Conservation (phyloP, 2,888 invertebrate genomes). For the Clivina fossor region DNA sequence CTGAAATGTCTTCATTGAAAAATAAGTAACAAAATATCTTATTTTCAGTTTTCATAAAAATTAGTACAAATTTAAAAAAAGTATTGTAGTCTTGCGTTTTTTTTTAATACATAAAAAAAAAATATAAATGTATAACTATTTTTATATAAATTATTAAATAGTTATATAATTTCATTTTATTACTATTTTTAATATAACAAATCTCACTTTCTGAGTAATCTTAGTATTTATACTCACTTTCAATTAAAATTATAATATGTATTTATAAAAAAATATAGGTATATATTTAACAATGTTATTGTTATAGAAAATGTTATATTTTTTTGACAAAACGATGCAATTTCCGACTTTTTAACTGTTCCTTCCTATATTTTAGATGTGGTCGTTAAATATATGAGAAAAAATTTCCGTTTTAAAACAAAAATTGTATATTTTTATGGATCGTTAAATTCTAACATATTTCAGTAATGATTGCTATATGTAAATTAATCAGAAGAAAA, state of each 20-base stretch:
- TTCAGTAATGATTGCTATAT: constrained; percentile 19
- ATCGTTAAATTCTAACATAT: constrained; percentile 26
- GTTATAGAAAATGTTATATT: not conserved
- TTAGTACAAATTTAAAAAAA: too few species aligned
- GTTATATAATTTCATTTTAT: not conserved
- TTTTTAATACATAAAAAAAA: too few species aligned
- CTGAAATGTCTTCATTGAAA: too few species aligned
- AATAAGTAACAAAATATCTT: too few species aligned
- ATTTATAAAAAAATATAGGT: not conserved
- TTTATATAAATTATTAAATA: constrained; percentile 6
- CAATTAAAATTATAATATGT: too few species aligned
- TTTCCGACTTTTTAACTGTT: constrained; percentile 15
- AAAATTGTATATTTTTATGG: constrained; percentile 33
- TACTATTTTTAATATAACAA: not conserved
- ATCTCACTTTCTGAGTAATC: too few species aligned
- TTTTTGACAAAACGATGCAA: constrained; percentile 12
- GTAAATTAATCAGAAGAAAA: constrained; percentile 14
- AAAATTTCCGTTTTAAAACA: constrained; percentile 26
- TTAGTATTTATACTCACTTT: too few species aligned
- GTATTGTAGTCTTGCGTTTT: too few species aligned
- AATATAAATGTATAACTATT: too few species aligned
- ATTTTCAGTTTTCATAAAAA: too few species aligned
- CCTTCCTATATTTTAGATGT: constrained; percentile 32
- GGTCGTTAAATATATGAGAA: constrained; percentile 6
- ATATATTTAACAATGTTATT: not conserved